A percentile compares a stretch with the other conserved stretches of the same genome.
phyloP scores from a whole-genome alignment of 1,140 invertebrate species.

The Lerema accius region DNA sequence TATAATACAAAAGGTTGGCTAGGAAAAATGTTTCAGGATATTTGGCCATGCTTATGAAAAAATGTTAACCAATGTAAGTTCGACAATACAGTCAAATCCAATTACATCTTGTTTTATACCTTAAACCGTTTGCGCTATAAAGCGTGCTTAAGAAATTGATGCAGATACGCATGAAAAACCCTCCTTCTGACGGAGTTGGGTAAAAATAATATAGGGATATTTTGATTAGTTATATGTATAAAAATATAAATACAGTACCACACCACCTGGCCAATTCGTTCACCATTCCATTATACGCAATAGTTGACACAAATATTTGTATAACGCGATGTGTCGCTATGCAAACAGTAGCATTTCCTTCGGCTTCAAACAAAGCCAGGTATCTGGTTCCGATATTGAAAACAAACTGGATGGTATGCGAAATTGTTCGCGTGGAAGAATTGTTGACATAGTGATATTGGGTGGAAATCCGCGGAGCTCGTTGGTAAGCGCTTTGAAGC shows the following conservation, averaged over 20 bases:
- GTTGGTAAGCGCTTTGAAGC: conserved; percentile 19
- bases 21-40: too few relatives aligned
- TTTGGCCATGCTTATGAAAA: too few relatives aligned
- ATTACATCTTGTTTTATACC: too few relatives aligned
- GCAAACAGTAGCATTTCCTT: conserved; percentile 37
- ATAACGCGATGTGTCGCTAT: conserved; percentile 17
- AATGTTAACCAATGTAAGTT: too few relatives aligned
- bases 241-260: not conserved
- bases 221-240: too few relatives aligned
- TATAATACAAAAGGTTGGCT: too few relatives aligned
- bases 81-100: too few relatives aligned
- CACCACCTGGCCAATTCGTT: not conserved
- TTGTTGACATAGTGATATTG: conserved; percentile 31
- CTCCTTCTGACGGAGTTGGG: too few relatives aligned
- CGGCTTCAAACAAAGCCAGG: conserved; percentile 35
- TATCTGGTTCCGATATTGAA: conserved; percentile 39
- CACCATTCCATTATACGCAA: conserved; percentile 17
- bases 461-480: conserved; percentile 21
- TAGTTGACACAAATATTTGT: conserved; percentile 38
- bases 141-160: too few relatives aligned
- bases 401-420: conserved; percentile 35
- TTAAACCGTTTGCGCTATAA: too few relatives aligned
- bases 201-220: too few relatives aligned
- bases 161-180: too few relatives aligned
- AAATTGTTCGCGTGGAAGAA: conserved; percentile 36